Base-by-base conservation (phyloP, 2,797 vertebrate species). In the Chaunax sp. region DNA sequence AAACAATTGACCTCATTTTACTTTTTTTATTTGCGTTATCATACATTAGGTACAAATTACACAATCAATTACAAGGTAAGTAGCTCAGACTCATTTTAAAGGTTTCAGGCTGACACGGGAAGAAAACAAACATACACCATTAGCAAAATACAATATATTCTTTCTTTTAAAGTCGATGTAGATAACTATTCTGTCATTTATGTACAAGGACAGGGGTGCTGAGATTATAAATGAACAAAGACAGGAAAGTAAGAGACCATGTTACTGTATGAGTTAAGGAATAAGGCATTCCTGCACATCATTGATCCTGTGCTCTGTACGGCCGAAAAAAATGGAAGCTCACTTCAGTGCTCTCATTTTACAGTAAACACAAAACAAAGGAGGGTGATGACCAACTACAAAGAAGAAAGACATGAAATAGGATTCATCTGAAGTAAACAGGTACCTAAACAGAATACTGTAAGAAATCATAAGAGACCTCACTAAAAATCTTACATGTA, bases 11-110 rank as follows among this genome's bases (percentile, higher is more conserved):
- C 44, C 49, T 84, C 16, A 74, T 87, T 86, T 85, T 78, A 56
- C 54, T 52, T 70, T 78, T 83, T 82, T 88, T 88, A 92, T 91
- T 93, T 91, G 90, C 87, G 91, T 88, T 93, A 93, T 93, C 81
- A 91, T 94, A 94, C 92, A 94, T 89, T 91, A 92, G 91, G 92
- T 93, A 93, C 91, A 93, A 92, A 93, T 92, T 66, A 90, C 91
- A 91, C 90, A 83, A 90, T 85, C 72, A 88, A 56, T 87, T 92
- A 93, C 91, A 89, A 84, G 86, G 86, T 86, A 90, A 88, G 80
- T 82, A 92, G 88, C 90, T 88, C 83, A 81, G 86, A 91, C 78
- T 87, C 72, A 41, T 83, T 88, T 90, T 78, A 89, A 90, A 87
- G 86, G 84, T 87, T 88, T 91, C 76, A 85, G 88, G 86, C 80